A percentile compares a stretch with the other conserved stretches of the same genome.
Conservation (phyloP, 2,113 vertebrate species). For the Chloebia gouldiae region DNA sequence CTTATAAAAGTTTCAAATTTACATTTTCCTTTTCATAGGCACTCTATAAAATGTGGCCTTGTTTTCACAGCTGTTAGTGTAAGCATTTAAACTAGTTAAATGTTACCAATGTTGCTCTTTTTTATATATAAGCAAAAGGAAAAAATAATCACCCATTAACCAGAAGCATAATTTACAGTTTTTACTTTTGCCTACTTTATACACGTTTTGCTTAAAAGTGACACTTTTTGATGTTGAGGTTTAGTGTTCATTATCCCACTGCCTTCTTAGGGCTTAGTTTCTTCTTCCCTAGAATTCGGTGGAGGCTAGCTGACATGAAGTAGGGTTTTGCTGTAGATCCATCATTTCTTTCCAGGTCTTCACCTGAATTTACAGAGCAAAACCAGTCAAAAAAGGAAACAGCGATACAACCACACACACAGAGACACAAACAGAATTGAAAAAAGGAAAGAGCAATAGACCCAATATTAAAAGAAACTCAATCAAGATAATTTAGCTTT, state of each 20-base stretch:
- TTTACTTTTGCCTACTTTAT: conserved; percentile 59
- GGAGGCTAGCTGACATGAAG: conserved; percentile 90
- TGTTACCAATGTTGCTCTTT: background rate
- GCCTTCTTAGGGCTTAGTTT: conserved; percentile 80
- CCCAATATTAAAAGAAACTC: background rate
- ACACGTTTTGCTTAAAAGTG: conserved; percentile 42
- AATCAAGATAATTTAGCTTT: background rate
- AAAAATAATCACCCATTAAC: conserved; percentile 58
- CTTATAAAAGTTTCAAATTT: conserved; percentile 69
- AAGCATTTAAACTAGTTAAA: conserved; percentile 2
- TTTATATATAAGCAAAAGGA: conserved; percentile 43
- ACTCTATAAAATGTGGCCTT: conserved; percentile 60
- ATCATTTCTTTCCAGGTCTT: conserved; percentile 96
- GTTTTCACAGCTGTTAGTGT: conserved; percentile 48
- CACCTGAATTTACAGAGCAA: conserved; percentile 78
- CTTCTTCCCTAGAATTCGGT: conserved; percentile 87
- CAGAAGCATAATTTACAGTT: conserved; percentile 62
- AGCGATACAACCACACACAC: background rate
- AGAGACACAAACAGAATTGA: background rate
- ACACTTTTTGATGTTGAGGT: conserved; percentile 36
- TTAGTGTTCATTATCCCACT: conserved; percentile 61
- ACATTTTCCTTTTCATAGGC: conserved; percentile 66
- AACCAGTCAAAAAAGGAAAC: conserved; percentile 40
- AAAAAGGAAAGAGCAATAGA: conserved; percentile 55
- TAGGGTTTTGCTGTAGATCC: conserved; percentile 91